Base-by-base conservation (phyloP, 2,113 vertebrate genomes). In the Sitta europaea region DNA sequence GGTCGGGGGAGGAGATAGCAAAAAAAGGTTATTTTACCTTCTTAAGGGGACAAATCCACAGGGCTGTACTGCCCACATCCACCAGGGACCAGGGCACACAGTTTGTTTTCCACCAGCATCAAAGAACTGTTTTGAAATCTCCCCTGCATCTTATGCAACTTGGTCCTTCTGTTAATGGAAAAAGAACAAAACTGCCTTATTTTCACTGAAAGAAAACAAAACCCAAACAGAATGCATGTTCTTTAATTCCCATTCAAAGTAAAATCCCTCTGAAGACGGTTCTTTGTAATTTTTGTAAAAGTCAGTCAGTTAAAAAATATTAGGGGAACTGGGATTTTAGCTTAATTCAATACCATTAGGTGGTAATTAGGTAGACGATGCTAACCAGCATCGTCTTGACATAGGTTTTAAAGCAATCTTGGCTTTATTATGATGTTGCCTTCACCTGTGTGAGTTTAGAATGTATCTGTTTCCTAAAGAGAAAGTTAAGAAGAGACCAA, bases 81-180 rank as follows among this genome's bases (percentile, higher is more conserved):
- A 45, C 12, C 36, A 67, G n/a, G 61, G 27, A 36, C 31, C 9
- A 65, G 58, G n/a, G 6, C 71, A 51, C 2, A 0, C 0, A 0
- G 5, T 57, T 92, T 86, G n/a, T 67, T 83, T 89, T 78, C 54
- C 21, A 50, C 22, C 11, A 33, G 20, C 12, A 23, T 29, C 61
- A 66, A 67, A 47, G 27, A 71, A 8, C 14, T 24, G 12, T 70
- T 76, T 88, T 59, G 45, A 92, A 90, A 83, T 43, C 23, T 80
- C 57, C 7, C 31, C n/a, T 43, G 23, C 33, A 24, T 73, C 55
- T 74, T 54, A 42, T 2, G 4, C 21, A 35, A 47, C 38, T 61
- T 58, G 14, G 7, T 67, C 28, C 73, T 85, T 90, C 55, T 90
- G 59, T 72, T 84, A 61, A 53, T 20, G n/a, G 57, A 20, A 71